Evolutionary conservation across 2,888 invertebrate genomes (phyloP).

Genomic region (Tillus elongatus): DNA sequence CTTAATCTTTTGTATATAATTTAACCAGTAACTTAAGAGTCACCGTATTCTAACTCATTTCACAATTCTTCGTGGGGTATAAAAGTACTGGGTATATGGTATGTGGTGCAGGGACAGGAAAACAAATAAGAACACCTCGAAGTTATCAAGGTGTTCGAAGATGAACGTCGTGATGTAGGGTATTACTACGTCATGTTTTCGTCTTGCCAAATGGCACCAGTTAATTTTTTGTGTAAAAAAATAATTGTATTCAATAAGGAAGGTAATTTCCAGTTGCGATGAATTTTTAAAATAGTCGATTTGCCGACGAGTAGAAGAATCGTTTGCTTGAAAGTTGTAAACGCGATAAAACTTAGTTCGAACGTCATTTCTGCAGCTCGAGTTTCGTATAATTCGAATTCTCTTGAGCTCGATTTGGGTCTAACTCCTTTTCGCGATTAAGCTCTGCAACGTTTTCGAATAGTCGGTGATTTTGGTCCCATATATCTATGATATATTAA

Average conservation of each 20-base stretch:
- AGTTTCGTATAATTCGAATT: too few relatives aligned
- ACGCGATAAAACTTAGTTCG: constrained; percentile 12
- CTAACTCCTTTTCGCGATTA: too few relatives aligned
- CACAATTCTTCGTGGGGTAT: too few relatives aligned
- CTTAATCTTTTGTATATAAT: too few relatives aligned
- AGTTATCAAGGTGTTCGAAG: constrained; percentile 34
- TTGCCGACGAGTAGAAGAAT: constrained; percentile 37
- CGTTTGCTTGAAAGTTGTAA: constrained; percentile 10
- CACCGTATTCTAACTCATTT: too few relatives aligned
- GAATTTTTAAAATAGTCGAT: constrained; percentile 37
- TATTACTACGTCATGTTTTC: constrained; percentile 38
- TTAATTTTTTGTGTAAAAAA: constrained; percentile 15
- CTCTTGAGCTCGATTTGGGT: too few relatives aligned
- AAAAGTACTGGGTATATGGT: too few relatives aligned
- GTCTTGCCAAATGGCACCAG: constrained; percentile 21
- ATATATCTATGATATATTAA: constrained; percentile 98
- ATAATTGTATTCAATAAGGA: constrained; percentile 35
- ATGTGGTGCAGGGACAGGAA: too few relatives aligned
- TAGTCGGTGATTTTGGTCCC: constrained; percentile 60
- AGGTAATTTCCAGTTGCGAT: constrained; percentile 49
- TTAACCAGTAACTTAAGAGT: too few relatives aligned
- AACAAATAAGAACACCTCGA: too few relatives aligned
- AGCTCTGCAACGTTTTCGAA: constrained; percentile 23
- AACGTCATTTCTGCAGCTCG: too few relatives aligned
- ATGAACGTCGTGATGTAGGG: constrained; percentile 32